Conservation (phyloP, 2,888 invertebrate species). For the Thalpophila matura region DNA sequence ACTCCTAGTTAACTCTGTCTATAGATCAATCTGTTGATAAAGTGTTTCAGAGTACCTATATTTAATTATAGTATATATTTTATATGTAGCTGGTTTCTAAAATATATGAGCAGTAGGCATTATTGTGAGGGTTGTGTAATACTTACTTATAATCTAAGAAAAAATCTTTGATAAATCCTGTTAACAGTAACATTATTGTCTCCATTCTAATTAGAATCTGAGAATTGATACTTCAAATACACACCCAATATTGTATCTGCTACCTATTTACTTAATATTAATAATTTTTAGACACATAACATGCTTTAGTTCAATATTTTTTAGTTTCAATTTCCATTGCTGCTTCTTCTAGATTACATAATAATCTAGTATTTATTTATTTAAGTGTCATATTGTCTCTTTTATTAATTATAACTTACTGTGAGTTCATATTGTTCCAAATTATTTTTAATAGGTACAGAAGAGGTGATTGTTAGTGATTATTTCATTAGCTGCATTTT, state of each 20-base stretch:
- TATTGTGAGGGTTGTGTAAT: background rate
- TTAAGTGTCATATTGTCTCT: background rate
- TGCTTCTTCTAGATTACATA: too few species aligned
- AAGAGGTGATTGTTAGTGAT: constrained; percentile 50
- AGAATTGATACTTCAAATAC: constrained; percentile 4
- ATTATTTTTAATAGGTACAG: constrained; percentile 3
- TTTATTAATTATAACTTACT: background rate
- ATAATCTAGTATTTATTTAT: background rate
- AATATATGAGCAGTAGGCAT: background rate
- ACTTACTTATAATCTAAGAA: background rate
- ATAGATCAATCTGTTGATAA: too few species aligned
- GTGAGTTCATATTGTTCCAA: background rate
- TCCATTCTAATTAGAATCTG: constrained; percentile 34
- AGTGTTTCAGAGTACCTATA: background rate
- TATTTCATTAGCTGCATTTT: constrained; percentile 35
- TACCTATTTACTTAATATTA: background rate
- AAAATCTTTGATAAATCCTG: background rate
- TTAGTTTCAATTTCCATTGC: background rate
- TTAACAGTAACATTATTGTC: constrained; percentile 43
- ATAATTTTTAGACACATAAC: background rate
- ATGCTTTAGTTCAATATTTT: constrained; percentile 12
- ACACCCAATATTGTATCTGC: background rate
- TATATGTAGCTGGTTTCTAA: background rate
- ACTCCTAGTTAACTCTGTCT: too few species aligned
- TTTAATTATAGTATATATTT: background rate